Conservation (phyloP, 2,888 invertebrate species). For the Eupithecia tripunctaria region DNA sequence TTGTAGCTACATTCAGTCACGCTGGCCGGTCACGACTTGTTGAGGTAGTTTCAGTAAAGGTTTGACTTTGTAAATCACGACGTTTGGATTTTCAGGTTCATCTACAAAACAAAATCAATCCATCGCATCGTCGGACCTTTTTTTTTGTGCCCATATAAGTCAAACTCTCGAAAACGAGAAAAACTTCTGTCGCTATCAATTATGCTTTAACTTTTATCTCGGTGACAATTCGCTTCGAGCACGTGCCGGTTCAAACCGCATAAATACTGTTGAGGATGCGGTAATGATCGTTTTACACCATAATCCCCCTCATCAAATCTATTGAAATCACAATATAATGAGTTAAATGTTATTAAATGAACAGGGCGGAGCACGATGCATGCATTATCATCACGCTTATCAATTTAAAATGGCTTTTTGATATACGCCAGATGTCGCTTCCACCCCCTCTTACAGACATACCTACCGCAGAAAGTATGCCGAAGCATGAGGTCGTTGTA, state of each 20-base stretch:
- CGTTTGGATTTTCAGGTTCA: background rate
- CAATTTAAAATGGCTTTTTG: conserved; percentile 75
- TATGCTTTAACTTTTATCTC: conserved; percentile 51
- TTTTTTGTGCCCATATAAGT: conserved; percentile 52
- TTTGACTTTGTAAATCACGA: conserved; percentile 11
- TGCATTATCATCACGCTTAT: conserved; percentile 76
- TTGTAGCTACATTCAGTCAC: conserved; percentile 57
- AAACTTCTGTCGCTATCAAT: conserved; percentile 56
- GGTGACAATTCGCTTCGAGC: conserved; percentile 63
- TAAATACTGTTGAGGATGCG: conserved; percentile 51
- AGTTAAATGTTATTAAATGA: conserved; percentile 75
- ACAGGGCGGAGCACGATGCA: conserved; percentile 73
- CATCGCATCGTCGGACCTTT: background rate
- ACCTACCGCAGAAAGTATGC: conserved; percentile 24
- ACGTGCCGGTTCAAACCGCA: conserved; percentile 60
- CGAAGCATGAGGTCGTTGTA: conserved; percentile 17
- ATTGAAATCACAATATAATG: conserved; percentile 73
- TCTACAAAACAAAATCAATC: background rate
- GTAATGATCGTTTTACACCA: conserved; percentile 56
- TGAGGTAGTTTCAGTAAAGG: conserved; percentile 19
- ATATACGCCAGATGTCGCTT: conserved; percentile 74
- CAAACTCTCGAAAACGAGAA: conserved; percentile 56
- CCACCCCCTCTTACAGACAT: conserved; percentile 52
- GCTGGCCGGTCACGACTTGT: conserved; percentile 53
- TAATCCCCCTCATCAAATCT: conserved; percentile 59